A percentile compares a stretch with the other conserved stretches of the same genome.
These are phyloP conservation scores for Pecten maximus DNA, from an alignment of 2,888 invertebrate species.

Conservation along the genomic window DNA sequence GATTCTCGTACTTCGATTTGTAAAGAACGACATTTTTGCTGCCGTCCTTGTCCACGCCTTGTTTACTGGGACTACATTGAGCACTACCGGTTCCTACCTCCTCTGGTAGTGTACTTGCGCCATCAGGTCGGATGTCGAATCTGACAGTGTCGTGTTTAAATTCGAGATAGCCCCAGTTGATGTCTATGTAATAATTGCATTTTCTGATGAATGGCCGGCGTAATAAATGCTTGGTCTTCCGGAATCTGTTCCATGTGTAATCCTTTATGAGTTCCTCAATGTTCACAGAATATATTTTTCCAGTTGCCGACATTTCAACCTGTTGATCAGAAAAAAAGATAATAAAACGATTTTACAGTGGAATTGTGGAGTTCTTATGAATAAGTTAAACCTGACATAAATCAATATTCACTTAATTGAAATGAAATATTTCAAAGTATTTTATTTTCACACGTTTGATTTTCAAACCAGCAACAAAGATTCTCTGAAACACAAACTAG, in stretches of 20 bases:
- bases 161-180: constrained; percentile 65
- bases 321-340: neutral
- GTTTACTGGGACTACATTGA: neutral
- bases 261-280: constrained; percentile 59
- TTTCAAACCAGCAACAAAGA: no score
- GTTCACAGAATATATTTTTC: constrained; percentile 55
- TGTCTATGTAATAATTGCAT: constrained; percentile 59
- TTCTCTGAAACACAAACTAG: no score
- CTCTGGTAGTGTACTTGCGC: neutral
- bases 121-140: constrained; percentile 40
- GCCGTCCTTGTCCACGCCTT: neutral
- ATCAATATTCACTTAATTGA: no score
- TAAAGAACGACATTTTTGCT: constrained; percentile 59
- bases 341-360: no score
- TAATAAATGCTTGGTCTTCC: constrained; percentile 46
- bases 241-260: constrained; percentile 61
- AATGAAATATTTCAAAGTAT: no score
- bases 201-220: constrained; percentile 52
- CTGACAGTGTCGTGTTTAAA: constrained; percentile 62
- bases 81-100: constrained; percentile 26
- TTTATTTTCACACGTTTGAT: no score
- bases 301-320: neutral
- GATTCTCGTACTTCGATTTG: constrained; percentile 63
- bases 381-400: no score
- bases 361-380: no score